These are phyloP conservation scores for Quiscalus mexicanus DNA, from an alignment of 2,113 vertebrate species.

Conservation along the genomic window DNA sequence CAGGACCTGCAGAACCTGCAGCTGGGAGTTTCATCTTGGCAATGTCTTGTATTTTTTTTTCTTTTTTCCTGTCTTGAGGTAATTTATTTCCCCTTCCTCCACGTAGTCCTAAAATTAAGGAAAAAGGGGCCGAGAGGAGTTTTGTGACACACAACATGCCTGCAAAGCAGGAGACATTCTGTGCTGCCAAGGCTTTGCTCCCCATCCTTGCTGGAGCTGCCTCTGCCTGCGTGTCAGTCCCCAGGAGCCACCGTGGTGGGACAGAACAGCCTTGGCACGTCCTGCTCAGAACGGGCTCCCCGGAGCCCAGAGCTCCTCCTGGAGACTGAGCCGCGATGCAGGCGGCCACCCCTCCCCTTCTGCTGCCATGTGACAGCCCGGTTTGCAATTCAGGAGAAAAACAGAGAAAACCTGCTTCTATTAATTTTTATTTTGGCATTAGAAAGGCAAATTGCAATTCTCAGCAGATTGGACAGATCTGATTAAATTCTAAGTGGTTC, in stretches of 20 bases:
- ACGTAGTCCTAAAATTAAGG: not conserved
- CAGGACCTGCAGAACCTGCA: not conserved
- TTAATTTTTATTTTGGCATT: not conserved
- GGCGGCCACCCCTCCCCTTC: not conserved
- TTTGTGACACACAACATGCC: not conserved
- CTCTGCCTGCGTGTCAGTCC: not conserved
- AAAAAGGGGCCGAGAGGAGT: not conserved
- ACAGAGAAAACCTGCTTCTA: not conserved
- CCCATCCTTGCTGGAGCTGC: not conserved
- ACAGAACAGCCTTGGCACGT: not conserved
- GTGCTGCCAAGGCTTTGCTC: not conserved
- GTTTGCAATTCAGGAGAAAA: not conserved
- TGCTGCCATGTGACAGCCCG: rapidly evolving
- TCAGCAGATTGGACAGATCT: not conserved
- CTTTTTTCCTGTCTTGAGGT: not conserved
- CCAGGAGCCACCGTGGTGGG: rapidly evolving
- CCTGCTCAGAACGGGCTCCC: not conserved
- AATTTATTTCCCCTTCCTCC: not conserved
- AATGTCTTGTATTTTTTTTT: not conserved
- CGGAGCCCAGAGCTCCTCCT: not conserved
- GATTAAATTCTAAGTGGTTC: not conserved
- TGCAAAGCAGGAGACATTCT: not conserved
- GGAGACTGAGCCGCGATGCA: rapidly evolving
- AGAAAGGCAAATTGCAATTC: not conserved
- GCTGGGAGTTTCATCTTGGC: not conserved